These are phyloP conservation scores for Ailuropoda melanoleuca DNA, from an alignment of 2,113 vertebrate species.

Conservation along the genomic window DNA sequence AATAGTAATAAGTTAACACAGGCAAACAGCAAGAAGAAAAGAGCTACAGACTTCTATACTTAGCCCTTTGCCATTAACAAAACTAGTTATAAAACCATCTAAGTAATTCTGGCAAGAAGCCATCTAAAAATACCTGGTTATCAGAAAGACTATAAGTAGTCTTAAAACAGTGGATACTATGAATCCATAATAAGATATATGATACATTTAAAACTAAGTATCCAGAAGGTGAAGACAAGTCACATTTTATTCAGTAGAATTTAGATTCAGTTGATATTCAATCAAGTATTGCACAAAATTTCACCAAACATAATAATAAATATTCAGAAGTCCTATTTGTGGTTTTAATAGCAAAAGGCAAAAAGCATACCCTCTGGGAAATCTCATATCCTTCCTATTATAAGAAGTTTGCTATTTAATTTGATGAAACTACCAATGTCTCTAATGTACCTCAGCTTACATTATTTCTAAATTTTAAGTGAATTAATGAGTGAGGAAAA, in stretches of 20 bases:
- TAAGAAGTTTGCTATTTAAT: not conserved
- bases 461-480: constrained; percentile 18
- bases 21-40: not conserved
- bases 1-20: not conserved
- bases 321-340: not conserved
- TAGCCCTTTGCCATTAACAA: not conserved
- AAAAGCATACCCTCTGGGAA: not conserved
- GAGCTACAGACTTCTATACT: not conserved
- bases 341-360: not conserved
- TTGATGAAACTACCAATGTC: not conserved
- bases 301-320: not conserved
- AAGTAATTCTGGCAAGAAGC: not conserved
- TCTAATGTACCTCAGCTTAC: not conserved
- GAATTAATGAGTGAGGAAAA: not conserved
- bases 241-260: not conserved
- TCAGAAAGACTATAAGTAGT: not conserved
- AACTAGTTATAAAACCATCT: not conserved
- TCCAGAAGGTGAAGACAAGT: not conserved
- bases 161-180: not conserved
- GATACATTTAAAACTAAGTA: not conserved
- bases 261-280: not conserved
- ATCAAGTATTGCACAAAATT: not conserved
- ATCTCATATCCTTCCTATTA: not conserved
- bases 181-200: not conserved
- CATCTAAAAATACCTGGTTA: not conserved